Evolutionary conservation across 2,888 invertebrate species (phyloP).

Genomic region (Auanema sp.): DNA sequence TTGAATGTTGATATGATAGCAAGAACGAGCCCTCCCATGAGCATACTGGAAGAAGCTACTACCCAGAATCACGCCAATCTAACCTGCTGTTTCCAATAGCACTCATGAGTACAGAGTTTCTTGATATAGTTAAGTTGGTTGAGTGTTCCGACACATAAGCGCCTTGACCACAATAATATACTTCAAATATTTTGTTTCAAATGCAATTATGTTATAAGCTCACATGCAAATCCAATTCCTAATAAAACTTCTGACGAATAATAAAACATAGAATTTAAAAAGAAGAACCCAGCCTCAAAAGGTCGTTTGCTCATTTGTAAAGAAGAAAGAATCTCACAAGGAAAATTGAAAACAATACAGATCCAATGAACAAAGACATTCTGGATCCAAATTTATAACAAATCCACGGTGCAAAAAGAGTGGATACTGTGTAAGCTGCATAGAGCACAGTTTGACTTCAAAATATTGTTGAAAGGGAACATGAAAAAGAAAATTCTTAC

Average conservation of each 20-base stretch:
- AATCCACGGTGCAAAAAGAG: slow-evolving; percentile 14
- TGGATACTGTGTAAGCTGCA: slow-evolving; percentile 12
- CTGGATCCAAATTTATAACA: slow-evolving; percentile 19
- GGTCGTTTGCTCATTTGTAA: slow-evolving; percentile 4
- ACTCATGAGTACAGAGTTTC: slow-evolving; percentile 21
- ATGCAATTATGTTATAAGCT: slow-evolving; percentile 4
- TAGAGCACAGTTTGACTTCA: slow-evolving; percentile 16
- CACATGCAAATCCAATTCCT: slow-evolving; percentile 21
- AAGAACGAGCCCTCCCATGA: slow-evolving; percentile 15
- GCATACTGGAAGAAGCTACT: slow-evolving; percentile 7
- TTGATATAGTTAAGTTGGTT: slow-evolving; percentile 18
- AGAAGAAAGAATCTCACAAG: background rate
- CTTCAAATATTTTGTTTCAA: slow-evolving; percentile 1
- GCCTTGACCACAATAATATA: slow-evolving; percentile 21
- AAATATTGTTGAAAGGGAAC: background rate
- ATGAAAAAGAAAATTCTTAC: slow-evolving; percentile 4
- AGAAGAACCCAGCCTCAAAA: slow-evolving; percentile 13
- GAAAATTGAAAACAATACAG: slow-evolving; percentile 11
- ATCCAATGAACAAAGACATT: slow-evolving; percentile 15
- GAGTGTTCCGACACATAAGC: slow-evolving; percentile 20
- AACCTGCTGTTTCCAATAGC: slow-evolving; percentile 20
- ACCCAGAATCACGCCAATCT: background rate
- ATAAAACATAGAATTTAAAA: slow-evolving; percentile 4
- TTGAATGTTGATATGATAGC: slow-evolving; percentile 11
- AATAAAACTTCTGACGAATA: slow-evolving; percentile 13